phyloP scores from a whole-genome alignment of 1,140 invertebrate species.

The Contarinia nasturtii region DNA sequence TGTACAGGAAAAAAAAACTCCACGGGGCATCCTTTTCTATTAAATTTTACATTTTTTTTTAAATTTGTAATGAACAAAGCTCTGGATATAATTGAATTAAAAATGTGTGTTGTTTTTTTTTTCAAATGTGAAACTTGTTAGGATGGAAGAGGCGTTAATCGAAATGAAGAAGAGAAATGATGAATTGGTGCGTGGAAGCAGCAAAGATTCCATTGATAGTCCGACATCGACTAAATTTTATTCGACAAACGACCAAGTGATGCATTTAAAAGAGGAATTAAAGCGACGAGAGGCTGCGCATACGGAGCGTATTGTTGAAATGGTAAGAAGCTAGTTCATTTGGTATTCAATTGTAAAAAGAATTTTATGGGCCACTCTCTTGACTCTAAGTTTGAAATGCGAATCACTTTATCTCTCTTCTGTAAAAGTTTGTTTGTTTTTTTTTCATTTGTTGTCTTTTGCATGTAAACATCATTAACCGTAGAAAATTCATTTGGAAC shows the following conservation, averaged over 20 bases:
- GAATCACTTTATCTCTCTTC: neutral
- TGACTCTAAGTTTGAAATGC: no score
- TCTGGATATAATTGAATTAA: neutral
- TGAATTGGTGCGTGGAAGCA: slow-evolving; percentile 13
- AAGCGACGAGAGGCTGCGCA: slow-evolving; percentile 7
- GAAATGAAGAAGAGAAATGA: slow-evolving; percentile 22
- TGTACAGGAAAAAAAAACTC: neutral
- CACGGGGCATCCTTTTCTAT: neutral
- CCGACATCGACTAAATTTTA: neutral
- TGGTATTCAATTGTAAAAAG: neutral
- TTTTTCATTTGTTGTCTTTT: neutral
- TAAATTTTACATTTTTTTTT: no score
- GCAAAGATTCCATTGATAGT: slow-evolving; percentile 14
- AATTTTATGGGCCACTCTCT: neutral
- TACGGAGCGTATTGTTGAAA: slow-evolving; percentile 22
- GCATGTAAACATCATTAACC: no score
- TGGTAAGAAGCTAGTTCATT: slow-evolving; percentile 11
- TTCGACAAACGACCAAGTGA: neutral
- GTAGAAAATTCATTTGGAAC: no score
- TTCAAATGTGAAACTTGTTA: slow-evolving; percentile 2
- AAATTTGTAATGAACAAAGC: no score
- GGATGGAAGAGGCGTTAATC: slow-evolving; percentile 21
- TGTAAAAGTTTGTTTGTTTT: neutral
- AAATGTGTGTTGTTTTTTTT: no score
- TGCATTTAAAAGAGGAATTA: neutral